Evolutionary conservation across 2,797 vertebrate species (phyloP), one percentile per base, ranked within the genome.

Genomic region (Champsocephalus esox): DNA sequence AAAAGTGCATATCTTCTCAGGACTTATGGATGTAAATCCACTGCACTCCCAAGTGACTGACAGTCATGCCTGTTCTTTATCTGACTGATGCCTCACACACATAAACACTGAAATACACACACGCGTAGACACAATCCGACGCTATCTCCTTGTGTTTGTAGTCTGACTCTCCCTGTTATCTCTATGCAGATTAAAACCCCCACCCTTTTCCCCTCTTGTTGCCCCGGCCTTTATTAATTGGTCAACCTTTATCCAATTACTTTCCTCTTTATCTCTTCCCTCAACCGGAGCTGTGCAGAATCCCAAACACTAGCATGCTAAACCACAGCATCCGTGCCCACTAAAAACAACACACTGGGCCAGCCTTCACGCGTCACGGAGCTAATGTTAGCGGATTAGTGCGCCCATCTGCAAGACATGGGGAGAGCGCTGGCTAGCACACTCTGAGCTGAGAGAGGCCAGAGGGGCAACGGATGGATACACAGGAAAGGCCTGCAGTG

Each of bases 191-290:
- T 91, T 86, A 88, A 82, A 77, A 48, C 63, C 41, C 38, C 49
- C 65, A 50, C 65, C 41, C 50, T 51, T 17, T 16, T 9, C 62
- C 32, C 38, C 67, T 52, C 80, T 77, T 75, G 81, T 85, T 81
- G 66, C 80, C 56, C 14, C 14, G 52, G 76, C 77, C 89, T 87
- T 89, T 87, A 91, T 90, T 92, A 92, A 92, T 92, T 92, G 89
- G 83, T 84, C 89, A 84, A 81, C 84, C 85, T 91, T 86, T 82
- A 92, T 91, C 90, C 87, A 88, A 90, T 92, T 93, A 88, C 85
- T 70, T 85, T 74, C 34, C 45, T 70, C 79, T 89, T 92, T 85
- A 92, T 93, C 91, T 91, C 77, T 8, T 61, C 64, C 46, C 78
- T 77, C 73, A 77, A 82, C 86, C 45, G 45, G 69, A 72, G 86